phyloP scores from a whole-genome alignment of 2,113 vertebrate species.

The Alectura lathami region DNA sequence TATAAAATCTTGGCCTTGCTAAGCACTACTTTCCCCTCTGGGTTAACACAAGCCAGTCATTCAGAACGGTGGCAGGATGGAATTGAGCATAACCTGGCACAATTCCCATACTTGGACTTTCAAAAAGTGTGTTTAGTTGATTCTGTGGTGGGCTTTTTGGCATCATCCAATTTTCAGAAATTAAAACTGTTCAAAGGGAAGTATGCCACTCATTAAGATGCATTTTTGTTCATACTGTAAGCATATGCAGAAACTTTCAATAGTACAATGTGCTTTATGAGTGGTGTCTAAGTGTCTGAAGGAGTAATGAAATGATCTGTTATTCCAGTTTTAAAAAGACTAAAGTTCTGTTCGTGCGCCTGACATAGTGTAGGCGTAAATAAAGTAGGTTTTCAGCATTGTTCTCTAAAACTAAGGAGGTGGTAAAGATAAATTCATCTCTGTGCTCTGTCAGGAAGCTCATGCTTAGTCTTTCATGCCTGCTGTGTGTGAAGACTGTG shows the following conservation, averaged over 20 bases:
- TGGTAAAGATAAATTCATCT: slow-evolving; percentile 58
- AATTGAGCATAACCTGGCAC: neutral
- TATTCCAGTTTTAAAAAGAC: slow-evolving; percentile 60
- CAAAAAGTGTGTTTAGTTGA: neutral
- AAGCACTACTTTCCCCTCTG: neutral
- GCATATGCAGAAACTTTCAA: slow-evolving; percentile 40
- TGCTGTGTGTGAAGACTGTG: neutral
- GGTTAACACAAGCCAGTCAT: neutral
- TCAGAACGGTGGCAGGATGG: neutral
- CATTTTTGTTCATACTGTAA: slow-evolving; percentile 38
- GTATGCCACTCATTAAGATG: neutral
- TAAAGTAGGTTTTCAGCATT: slow-evolving; percentile 66
- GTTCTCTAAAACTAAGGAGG: slow-evolving; percentile 64
- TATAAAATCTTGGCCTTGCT: neutral
- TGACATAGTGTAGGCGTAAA: slow-evolving; percentile 62
- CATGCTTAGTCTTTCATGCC: slow-evolving; percentile 29
- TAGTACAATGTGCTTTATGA: slow-evolving; percentile 49
- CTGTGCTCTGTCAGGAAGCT: slow-evolving; percentile 62
- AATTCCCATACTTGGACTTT: neutral
- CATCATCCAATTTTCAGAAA: neutral
- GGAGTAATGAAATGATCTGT: slow-evolving; percentile 68
- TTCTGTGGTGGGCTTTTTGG: neutral
- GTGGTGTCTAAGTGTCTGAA: slow-evolving; percentile 67
- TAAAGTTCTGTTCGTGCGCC: slow-evolving; percentile 58
- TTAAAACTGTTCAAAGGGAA: neutral